These are phyloP conservation scores for Corella eumyota DNA, from an alignment of 23 tunicate genomes.

Conservation along the genomic window DNA sequence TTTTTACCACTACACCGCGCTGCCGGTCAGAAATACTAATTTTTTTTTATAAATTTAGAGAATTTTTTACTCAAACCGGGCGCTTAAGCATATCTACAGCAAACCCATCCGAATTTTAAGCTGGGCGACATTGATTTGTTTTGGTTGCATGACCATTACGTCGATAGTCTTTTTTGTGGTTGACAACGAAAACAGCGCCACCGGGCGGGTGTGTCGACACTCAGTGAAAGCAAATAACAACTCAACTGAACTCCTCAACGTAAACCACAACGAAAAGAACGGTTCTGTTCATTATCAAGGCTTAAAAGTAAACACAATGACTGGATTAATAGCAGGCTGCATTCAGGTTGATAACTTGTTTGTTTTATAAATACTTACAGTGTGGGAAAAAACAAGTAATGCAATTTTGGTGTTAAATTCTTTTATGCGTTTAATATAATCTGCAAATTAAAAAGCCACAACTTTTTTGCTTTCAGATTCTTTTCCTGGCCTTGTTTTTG, in stretches of 20 bases:
- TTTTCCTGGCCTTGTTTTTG: constrained; percentile 61
- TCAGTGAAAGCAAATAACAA: background rate
- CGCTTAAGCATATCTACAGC: constrained; percentile 82
- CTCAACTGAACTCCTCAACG: background rate
- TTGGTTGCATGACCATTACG: constrained; percentile 34
- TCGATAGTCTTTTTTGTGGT: constrained; percentile 65
- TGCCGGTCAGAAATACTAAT: too few relatives aligned
- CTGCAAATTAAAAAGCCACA: background rate
- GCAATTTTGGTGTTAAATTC: background rate
- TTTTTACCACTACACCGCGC: too few relatives aligned
- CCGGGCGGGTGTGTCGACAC: constrained; percentile 61
- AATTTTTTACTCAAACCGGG: constrained; percentile 76
- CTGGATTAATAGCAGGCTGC: constrained; percentile 58
- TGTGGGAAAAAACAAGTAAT: background rate
- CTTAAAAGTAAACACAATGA: constrained; percentile 54
- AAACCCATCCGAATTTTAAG: constrained; percentile 46
- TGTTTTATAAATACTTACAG: background rate
- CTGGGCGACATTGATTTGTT: constrained; percentile 76
- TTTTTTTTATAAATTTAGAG: too few relatives aligned
- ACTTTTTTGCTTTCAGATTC: constrained; percentile 28
- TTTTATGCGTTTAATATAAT: background rate
- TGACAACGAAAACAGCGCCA: constrained; percentile 72
- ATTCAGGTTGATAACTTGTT: constrained; percentile 43
- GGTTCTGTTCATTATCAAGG: constrained; percentile 53
- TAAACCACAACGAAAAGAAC: background rate